phyloP scores from a whole-genome alignment of 1,140 invertebrate species.

The Magallana angulata region DNA sequence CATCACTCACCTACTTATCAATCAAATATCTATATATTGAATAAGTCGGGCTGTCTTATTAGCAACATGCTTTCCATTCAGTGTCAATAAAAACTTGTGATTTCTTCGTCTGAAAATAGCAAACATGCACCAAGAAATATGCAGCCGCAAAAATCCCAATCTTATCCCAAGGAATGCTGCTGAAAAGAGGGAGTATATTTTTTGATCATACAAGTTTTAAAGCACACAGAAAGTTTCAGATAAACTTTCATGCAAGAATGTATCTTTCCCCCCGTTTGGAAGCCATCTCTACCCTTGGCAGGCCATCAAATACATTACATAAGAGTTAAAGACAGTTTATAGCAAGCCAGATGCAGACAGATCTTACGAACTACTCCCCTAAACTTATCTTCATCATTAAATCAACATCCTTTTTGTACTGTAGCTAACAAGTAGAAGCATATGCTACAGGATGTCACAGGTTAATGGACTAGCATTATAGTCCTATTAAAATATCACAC shows the following conservation, averaged over 20 bases:
- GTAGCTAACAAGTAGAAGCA: neutral
- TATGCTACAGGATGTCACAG: neutral
- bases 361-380: neutral
- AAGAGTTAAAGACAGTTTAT: conserved; percentile 11
- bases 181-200: neutral
- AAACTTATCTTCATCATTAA: conserved; percentile 11
- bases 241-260: conserved; percentile 30
- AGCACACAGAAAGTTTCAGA: conserved; percentile 17
- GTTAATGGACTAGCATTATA: neutral
- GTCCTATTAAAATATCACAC: conserved; percentile 15
- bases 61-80: conserved; percentile 24
- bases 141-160: conserved; percentile 14
- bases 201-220: conserved; percentile 3
- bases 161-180: conserved; percentile 20
- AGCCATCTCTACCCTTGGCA: conserved; percentile 18
- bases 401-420: conserved; percentile 22
- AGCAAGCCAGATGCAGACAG: conserved; percentile 15
- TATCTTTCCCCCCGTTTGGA: neutral
- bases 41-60: conserved; percentile 20
- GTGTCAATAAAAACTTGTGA: neutral
- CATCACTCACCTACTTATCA: conserved; percentile 7
- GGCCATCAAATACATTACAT: conserved; percentile 18
- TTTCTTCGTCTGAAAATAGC: neutral
- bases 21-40: conserved; percentile 16
- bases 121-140: conserved; percentile 10